These are phyloP conservation scores for Miltochrista miniata DNA, from an alignment of 2,888 invertebrate genomes.

Conservation along the genomic window DNA sequence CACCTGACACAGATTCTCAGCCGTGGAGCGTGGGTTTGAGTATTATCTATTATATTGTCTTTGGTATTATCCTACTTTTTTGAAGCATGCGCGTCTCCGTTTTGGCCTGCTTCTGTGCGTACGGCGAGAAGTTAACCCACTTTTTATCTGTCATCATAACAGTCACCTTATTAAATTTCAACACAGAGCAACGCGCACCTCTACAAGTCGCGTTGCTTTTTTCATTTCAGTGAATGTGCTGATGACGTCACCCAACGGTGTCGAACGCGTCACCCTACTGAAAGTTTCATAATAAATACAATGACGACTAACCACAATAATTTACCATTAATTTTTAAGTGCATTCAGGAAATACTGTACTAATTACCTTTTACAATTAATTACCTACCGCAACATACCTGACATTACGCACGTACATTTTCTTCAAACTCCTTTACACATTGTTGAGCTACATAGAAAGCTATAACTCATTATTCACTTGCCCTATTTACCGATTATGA, in stretches of 20 bases:
- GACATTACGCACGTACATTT: slow-evolving; percentile 3
- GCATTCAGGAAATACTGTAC: background rate
- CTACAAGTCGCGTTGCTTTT: too few relatives aligned
- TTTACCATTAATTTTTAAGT: background rate
- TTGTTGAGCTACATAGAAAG: slow-evolving; percentile 10
- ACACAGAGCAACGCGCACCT: too few relatives aligned
- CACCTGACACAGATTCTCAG: too few relatives aligned
- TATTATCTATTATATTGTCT: too few relatives aligned
- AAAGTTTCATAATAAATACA: background rate
- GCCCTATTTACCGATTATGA: slow-evolving; percentile 19
- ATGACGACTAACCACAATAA: background rate
- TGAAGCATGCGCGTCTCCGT: too few relatives aligned
- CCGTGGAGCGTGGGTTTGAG: too few relatives aligned
- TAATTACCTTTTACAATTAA: background rate
- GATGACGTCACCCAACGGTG: background rate
- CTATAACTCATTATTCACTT: slow-evolving; percentile 21
- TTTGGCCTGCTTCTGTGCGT: too few relatives aligned
- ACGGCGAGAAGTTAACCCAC: too few relatives aligned
- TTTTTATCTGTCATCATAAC: too few relatives aligned
- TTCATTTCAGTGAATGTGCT: background rate
- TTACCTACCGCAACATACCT: slow-evolving; percentile 5
- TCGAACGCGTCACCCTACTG: background rate
- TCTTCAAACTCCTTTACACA: slow-evolving; percentile 9
- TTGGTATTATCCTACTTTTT: too few relatives aligned
- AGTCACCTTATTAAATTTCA: too few relatives aligned